Evolutionary conservation across 1,140 invertebrate genomes (phyloP), one percentile per base, ranked within the genome.

Genomic region (Drosophila santomea): DNA sequence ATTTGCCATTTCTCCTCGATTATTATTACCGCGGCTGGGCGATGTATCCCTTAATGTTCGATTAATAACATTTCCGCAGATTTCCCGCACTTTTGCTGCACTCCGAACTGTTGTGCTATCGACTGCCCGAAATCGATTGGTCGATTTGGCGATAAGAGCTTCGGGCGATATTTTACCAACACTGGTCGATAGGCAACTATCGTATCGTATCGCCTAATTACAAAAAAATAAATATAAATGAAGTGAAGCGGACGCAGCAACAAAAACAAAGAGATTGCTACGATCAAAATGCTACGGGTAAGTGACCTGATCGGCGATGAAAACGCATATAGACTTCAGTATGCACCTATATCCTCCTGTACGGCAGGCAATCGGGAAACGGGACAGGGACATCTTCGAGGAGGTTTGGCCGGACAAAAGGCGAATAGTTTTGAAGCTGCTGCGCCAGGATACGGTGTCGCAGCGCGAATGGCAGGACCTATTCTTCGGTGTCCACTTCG

Each of bases 401-500:
- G 97, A 98, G 74, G 96, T 98, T 95, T 99, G 98, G 98, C 97
- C 97, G 50, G 94, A 94, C 67, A 99, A 99, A 96, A 94, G 97
- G 74, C 97, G 97, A 10, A 97, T 97, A 76, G 97, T 99, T 44
- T 93, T 98, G 50, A 98, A 99, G 67, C 68, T 92, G 36, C 93
- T 99, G 39, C 96, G 97, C 79, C 98, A 99, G 93, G 97, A 99
- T 91, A 94, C 96, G 28, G 98, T 99, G 0, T 97, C 96, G n/a
- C 96, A 97, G 90, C 94, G 94, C 76, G 98, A 99, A 94, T 99
- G 98, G 98, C 98, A 99, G 93, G 98, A 98, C 92, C 93, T 99
- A 68, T 99, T 99, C 93, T 98, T 97, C 93, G 96, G 97, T 50
- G 97, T 99, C 8, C 98, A 99, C 93, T 95, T 96, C 51, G 97